phyloP scores from a whole-genome alignment of 2,113 vertebrate species.

The Psophia crepitans region DNA sequence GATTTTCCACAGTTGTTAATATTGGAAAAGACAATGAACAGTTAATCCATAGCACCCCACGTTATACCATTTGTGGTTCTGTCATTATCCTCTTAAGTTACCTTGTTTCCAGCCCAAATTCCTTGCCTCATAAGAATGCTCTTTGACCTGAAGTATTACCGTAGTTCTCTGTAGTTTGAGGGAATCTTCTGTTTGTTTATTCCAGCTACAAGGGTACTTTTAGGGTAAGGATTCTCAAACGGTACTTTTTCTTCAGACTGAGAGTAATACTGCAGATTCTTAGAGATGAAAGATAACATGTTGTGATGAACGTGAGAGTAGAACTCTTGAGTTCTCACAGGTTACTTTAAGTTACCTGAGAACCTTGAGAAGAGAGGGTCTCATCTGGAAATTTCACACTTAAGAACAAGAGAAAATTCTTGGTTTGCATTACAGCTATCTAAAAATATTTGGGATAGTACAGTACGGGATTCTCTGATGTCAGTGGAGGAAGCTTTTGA shows the following conservation, averaged over 20 bases:
- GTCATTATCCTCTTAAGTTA: background rate
- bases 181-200: background rate
- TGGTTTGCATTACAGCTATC: background rate
- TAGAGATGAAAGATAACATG: background rate
- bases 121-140: background rate
- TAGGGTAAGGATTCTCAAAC: background rate
- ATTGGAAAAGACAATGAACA: background rate
- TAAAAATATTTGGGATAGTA: background rate
- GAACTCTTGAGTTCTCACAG: too few species aligned
- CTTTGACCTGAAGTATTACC: background rate
- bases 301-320: background rate
- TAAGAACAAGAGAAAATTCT: background rate
- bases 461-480: background rate
- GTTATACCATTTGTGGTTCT: background rate
- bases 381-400: background rate
- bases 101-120: background rate
- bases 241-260: background rate
- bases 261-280: background rate
- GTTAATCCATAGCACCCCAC: background rate
- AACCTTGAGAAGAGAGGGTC: background rate
- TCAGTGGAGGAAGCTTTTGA: background rate
- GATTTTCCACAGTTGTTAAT: background rate
- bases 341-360: background rate
- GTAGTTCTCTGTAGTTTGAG: background rate
- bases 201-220: background rate